Percentiles rank a stretch among this genome's conserved stretches.
These are phyloP conservation scores for Lomographa bimaculata DNA, from an alignment of 2,888 invertebrate genomes.

Conservation along the genomic window DNA sequence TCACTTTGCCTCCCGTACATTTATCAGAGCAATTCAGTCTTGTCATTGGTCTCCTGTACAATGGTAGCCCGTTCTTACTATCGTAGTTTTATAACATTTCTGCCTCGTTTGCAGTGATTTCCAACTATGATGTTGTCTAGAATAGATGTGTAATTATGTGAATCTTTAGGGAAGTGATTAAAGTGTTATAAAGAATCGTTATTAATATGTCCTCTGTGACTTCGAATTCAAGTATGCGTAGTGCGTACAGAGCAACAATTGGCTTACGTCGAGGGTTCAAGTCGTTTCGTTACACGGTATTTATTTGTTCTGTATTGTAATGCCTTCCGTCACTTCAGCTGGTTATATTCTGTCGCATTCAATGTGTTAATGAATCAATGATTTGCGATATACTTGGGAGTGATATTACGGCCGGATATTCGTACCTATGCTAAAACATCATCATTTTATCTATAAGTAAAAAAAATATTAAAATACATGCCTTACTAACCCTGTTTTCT, in stretches of 20 bases:
- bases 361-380: conserved; percentile 15
- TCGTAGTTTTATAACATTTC: conserved; percentile 40
- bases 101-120: conserved; percentile 31
- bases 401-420: too few species aligned
- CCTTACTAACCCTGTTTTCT: too few species aligned
- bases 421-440: too few species aligned
- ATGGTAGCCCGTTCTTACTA: conserved; percentile 58
- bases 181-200: conserved; percentile 34
- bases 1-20: conserved; percentile 73
- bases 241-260: conserved; percentile 75
- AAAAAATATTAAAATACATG: too few species aligned
- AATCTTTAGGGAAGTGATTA: conserved; percentile 21
- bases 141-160: conserved; percentile 50
- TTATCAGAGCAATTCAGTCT: conserved; percentile 76
- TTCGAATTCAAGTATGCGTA: conserved; percentile 76
- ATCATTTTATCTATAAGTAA: too few species aligned
- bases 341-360: conserved; percentile 29
- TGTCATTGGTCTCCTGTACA: conserved; percentile 63
- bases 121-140: conserved; percentile 42
- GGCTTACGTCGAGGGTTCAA: conserved; percentile 76
- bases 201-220: conserved; percentile 78
- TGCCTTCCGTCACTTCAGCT: conserved; percentile 21
- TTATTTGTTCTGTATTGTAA: conserved; percentile 41
- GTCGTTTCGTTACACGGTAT: conserved; percentile 78
- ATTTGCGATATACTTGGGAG: too few species aligned